phyloP scores from a whole-genome alignment of 1,140 invertebrate genomes.

The Radopholus similis region DNA sequence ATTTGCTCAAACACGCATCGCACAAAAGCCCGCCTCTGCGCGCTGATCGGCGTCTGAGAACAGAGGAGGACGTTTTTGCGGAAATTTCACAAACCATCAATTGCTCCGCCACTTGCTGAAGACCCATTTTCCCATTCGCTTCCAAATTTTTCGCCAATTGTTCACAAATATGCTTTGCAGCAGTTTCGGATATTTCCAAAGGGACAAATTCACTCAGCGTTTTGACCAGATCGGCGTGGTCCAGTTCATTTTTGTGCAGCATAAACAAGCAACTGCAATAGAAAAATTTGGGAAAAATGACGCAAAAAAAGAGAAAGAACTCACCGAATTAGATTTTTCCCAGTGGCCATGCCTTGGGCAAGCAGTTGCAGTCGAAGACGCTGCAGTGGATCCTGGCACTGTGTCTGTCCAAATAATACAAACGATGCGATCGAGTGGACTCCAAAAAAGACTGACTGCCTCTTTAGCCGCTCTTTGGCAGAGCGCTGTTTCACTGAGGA shows the following conservation, averaged over 20 bases:
- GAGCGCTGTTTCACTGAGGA: not conserved
- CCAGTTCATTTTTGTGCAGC: not conserved
- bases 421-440: too few relatives aligned
- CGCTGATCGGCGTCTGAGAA: too few relatives aligned
- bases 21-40: not conserved
- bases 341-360: not conserved
- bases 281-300: not conserved
- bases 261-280: too few relatives aligned
- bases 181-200: not conserved
- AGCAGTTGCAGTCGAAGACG: not conserved
- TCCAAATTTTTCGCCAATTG: not conserved
- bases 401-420: not conserved
- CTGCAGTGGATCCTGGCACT: not conserved
- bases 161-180: not conserved
- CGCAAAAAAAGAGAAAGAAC: not conserved
- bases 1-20: too few relatives aligned
- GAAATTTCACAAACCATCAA: not conserved
- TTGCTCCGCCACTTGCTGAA: too few relatives aligned
- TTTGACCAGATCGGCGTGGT: not conserved
- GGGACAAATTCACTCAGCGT: not conserved
- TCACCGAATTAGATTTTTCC: not conserved
- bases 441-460: not conserved
- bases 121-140: not conserved
- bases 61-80: not conserved
- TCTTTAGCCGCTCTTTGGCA: not conserved